These are phyloP conservation scores for Zaprionus obscuricornis DNA, from an alignment of 2,888 invertebrate genomes.

Conservation along the genomic window DNA sequence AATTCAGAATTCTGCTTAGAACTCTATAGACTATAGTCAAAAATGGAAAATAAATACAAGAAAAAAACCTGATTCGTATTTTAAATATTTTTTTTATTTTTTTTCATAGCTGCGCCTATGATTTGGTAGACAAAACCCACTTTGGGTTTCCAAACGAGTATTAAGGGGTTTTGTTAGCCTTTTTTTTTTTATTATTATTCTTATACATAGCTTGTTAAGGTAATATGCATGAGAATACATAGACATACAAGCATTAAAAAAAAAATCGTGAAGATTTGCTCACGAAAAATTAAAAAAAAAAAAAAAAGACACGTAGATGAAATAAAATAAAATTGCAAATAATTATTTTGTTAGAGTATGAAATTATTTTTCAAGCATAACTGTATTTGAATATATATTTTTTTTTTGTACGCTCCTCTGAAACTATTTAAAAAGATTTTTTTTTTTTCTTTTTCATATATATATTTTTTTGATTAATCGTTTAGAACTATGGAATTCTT, in stretches of 20 bases:
- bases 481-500: constrained; percentile 21
- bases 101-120: constrained; percentile 16
- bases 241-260: too few relatives aligned
- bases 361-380: too few relatives aligned
- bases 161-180: constrained; percentile 43
- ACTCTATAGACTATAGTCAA: constrained; percentile 47
- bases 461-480: constrained; percentile 26
- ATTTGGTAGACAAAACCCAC: neutral
- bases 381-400: too few relatives aligned
- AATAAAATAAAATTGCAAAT: too few relatives aligned
- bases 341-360: too few relatives aligned
- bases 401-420: too few relatives aligned
- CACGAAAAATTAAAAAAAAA: too few relatives aligned
- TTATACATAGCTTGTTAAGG: too few relatives aligned
- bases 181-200: constrained; percentile 24
- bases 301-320: too few relatives aligned
- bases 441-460: too few relatives aligned
- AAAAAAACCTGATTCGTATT: constrained; percentile 65
- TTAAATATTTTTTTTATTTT: constrained; percentile 31
- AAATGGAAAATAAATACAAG: constrained; percentile 1
- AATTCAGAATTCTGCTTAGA: constrained; percentile 51
- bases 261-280: too few relatives aligned
- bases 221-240: constrained; percentile 40
- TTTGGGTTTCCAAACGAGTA: constrained; percentile 23
- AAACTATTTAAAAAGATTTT: too few relatives aligned